Evolutionary conservation across 1,140 invertebrate species (phyloP).

Genomic region (Holotrichia oblita): DNA sequence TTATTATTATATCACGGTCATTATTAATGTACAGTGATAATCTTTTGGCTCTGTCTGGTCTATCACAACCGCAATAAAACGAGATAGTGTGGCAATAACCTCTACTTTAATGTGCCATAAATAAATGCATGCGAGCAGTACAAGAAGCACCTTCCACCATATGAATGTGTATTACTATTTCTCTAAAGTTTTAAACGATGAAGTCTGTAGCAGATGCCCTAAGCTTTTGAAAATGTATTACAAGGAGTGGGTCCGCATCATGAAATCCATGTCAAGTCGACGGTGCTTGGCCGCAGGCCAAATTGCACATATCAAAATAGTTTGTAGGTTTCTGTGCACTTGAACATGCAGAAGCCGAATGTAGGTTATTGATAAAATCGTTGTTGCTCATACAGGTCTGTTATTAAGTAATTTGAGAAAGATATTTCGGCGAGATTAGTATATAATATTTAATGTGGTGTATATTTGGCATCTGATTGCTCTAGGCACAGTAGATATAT

Average conservation of each 20-base stretch:
- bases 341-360: conserved; percentile 28
- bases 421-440: not conserved
- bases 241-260: not conserved
- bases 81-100: conserved; percentile 25
- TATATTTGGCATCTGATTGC: too few species aligned
- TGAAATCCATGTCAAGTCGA: conserved; percentile 13
- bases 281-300: conserved; percentile 11
- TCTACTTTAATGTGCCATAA: conserved; percentile 12
- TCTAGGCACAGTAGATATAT: too few species aligned
- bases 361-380: conserved; percentile 23
- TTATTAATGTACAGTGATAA: not conserved
- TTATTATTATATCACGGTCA: conserved; percentile 15
- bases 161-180: not conserved
- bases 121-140: conserved; percentile 16
- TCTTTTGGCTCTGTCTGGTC: conserved; percentile 11
- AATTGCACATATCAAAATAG: conserved; percentile 28
- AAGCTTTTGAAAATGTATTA: not conserved
- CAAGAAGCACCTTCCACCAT: not conserved
- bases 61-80: conserved; percentile 27
- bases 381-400: not conserved
- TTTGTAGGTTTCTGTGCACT: conserved; percentile 33
- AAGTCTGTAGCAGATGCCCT: not conserved
- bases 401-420: conserved; percentile 22
- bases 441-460: not conserved
- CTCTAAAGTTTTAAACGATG: conserved; percentile 1